Evolutionary conservation across 30 jellyfish, hydroid and myxozoan species (phyloP), one percentile per base, ranked within the genome.

Genomic region (Rhopilema esculentum): DNA sequence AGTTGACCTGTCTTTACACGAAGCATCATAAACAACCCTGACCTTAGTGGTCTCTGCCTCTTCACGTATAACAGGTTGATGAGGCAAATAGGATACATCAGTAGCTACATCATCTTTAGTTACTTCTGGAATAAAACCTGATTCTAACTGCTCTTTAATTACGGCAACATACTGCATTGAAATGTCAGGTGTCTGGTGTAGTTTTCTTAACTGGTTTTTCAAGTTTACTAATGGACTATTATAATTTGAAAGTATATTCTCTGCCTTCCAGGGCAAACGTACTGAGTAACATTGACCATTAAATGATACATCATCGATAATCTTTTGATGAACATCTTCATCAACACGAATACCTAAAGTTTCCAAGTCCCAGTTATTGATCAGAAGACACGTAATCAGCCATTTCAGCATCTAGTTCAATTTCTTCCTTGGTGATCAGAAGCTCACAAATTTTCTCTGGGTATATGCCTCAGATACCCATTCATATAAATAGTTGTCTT

Each of bases 291-390:
- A 64, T 22, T 62, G 73, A 66, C 86, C 96, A 25, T 78, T 49
- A 69, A 87, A 87, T n/a, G 30, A 19, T 27, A 87, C 71, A 25
- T 77, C 79, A 68, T 87, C 86, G 23, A 87, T 49, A 1, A 51
- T 21, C 67, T 66, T 66, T 52, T 77, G 87, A 57, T 87, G 73
- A 30, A 66, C 96, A 33, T 87, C 96, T 49, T 77, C 85, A 27
- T 87, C 84, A 18, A 32, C 80, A 16, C 87, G 25, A 16, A 77
- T 76, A 6, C 91, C 96, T 49, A 87, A 72, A 24, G 91, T 49
- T 21, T 87, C 91, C n/a, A 87, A 79, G 31, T 87, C 79, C 96
- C 87, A 87, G n/a, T n/a, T n/a, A n/a, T n/a, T n/a, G n/a, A n/a
- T n/a, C n/a, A n/a, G n/a, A n/a, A n/a, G n/a, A n/a, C n/a, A n/a